These are phyloP conservation scores for Hyperoplus lanceolatus DNA, from an alignment of 2,797 vertebrate species.

Conservation along the genomic window DNA sequence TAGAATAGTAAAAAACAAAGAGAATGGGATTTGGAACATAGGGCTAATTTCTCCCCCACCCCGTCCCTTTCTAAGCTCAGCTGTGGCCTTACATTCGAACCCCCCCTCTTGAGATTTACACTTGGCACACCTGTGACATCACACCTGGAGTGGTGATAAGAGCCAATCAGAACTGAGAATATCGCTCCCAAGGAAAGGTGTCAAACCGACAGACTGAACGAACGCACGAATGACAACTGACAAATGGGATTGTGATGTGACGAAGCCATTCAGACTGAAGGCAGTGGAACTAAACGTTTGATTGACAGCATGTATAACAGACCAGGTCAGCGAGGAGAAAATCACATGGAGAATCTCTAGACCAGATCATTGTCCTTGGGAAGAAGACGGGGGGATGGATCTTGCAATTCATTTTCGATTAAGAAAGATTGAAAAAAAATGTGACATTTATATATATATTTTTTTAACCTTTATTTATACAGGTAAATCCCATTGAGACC, in stretches of 20 bases:
- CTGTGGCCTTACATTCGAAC: slow-evolving; percentile 25
- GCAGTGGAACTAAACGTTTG: slow-evolving; percentile 49
- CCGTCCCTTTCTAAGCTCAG: slow-evolving; percentile 29
- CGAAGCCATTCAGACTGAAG: slow-evolving; percentile 47
- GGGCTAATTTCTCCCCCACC: neutral
- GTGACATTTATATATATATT: too few species aligned
- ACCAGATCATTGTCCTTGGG: slow-evolving; percentile 28
- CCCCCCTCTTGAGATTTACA: slow-evolving; percentile 50
- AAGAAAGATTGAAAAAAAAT: too few species aligned
- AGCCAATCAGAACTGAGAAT: slow-evolving; percentile 72
- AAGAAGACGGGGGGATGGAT: slow-evolving; percentile 1
- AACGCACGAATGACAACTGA: slow-evolving; percentile 30
- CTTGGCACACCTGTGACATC: slow-evolving; percentile 65
- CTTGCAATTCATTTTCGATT: neutral
- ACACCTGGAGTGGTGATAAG: slow-evolving; percentile 68
- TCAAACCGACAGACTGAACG: neutral
- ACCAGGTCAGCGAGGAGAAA: slow-evolving; percentile 32
- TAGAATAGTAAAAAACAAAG: too few species aligned
- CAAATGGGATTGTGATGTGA: slow-evolving; percentile 18
- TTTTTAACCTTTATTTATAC: too few species aligned
- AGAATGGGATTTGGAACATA: too few species aligned
- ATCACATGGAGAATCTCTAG: slow-evolving; percentile 29
- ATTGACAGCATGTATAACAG: slow-evolving; percentile 57
- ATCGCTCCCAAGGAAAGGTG: slow-evolving; percentile 28
- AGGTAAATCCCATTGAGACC: too few species aligned